phyloP scores from a whole-genome alignment of 2,113 vertebrate species.

The Melanotaenia duboulayi region DNA sequence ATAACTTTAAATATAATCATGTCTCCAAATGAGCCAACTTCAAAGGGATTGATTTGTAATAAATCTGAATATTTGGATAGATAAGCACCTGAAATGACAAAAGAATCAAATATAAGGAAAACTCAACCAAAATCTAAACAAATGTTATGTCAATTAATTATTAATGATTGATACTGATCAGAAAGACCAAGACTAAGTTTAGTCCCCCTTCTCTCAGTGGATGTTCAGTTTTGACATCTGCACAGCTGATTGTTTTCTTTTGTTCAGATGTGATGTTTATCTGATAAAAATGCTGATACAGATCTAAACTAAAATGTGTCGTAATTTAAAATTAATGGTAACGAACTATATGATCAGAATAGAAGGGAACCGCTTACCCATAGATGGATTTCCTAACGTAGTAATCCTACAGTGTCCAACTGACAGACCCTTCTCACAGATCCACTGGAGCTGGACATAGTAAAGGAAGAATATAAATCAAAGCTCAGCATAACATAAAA shows the following conservation, averaged over 20 bases:
- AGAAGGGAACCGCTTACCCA: constrained; percentile 82
- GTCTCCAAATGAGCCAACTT: constrained; percentile 87
- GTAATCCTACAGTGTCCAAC: constrained; percentile 92
- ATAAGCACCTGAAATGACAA: constrained; percentile 86
- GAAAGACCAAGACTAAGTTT: too few species aligned
- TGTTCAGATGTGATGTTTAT: too few species aligned
- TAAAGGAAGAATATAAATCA: background rate
- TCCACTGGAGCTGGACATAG: constrained; percentile 77
- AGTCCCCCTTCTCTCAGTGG: background rate
- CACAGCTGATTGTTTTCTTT: background rate
- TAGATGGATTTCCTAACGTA: constrained; percentile 89
- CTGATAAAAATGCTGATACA: too few species aligned
- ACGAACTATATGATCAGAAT: too few species aligned
- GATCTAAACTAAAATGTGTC: too few species aligned
- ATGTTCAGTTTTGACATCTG: background rate
- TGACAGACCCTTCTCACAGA: constrained; percentile 94
- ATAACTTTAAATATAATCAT: constrained; percentile 96
- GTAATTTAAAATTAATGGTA: too few species aligned
- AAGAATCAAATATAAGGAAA: constrained; percentile 14
- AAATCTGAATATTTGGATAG: constrained; percentile 93
- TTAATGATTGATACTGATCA: background rate
- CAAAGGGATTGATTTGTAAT: constrained; percentile 93
- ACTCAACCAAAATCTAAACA: background rate
- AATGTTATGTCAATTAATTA: background rate
- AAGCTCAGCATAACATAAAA: background rate